A percentile compares a stretch with the other conserved stretches of the same genome.
These are phyloP conservation scores for Apantesis nais DNA, from an alignment of 2,888 invertebrate species.

Conservation along the genomic window DNA sequence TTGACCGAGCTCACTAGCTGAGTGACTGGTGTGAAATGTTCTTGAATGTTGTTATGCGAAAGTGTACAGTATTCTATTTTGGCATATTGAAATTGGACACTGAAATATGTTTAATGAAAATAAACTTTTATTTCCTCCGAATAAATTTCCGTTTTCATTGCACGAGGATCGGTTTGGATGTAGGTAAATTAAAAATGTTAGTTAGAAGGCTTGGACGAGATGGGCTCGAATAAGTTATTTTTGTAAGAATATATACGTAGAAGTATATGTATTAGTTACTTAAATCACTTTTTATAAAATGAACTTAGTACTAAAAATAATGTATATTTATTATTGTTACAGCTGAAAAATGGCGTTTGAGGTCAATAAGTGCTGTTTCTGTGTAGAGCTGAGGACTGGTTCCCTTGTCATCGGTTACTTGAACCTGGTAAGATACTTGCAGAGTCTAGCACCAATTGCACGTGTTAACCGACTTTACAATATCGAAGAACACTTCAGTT, in stretches of 20 bases:
- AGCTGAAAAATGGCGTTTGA: slow-evolving; percentile 1
- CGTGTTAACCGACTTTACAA: background rate
- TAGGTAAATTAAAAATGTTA: background rate
- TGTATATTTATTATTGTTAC: background rate
- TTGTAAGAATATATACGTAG: too few species aligned
- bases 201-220: background rate
- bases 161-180: background rate
- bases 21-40: background rate
- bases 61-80: background rate
- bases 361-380: background rate
- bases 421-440: background rate
- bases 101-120: background rate
- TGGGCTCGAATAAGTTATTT: too few species aligned
- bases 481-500: background rate
- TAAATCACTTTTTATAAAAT: background rate
- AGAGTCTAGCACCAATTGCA: background rate
- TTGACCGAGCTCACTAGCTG: background rate
- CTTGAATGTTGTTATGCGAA: background rate
- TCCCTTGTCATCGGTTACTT: slow-evolving; percentile 2
- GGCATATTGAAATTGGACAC: background rate
- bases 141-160: background rate
- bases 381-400: background rate
- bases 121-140: background rate
- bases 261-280: background rate
- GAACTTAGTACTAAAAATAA: fast-evolving